These are phyloP conservation scores for Drosophila jambulina DNA, from an alignment of 1,140 invertebrate genomes.

Conservation along the genomic window DNA sequence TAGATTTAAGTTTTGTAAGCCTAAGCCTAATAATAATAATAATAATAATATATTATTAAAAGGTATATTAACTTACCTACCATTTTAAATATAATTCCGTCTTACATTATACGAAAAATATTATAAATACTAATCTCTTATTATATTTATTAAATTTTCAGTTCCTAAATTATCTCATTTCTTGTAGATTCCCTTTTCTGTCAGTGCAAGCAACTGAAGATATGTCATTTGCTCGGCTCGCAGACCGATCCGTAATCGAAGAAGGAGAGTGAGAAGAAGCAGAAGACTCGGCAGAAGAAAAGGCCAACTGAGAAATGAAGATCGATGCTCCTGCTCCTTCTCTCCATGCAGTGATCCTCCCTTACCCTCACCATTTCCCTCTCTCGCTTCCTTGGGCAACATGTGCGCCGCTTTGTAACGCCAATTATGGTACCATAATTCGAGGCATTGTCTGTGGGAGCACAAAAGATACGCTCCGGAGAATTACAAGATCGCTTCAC, in stretches of 20 bases:
- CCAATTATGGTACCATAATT: constrained; percentile 84
- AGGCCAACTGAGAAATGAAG: constrained; percentile 61
- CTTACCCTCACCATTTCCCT: neutral
- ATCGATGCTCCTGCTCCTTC: constrained; percentile 55
- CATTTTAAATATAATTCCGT: too few species aligned
- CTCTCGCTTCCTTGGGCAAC: constrained; percentile 46
- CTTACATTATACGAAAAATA: too few species aligned
- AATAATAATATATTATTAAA: too few species aligned
- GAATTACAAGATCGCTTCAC: constrained; percentile 54
- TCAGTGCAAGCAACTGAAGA: constrained; percentile 45
- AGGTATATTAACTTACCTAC: too few species aligned
- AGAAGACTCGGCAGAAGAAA: constrained; percentile 4
- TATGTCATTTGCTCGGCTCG: constrained; percentile 74
- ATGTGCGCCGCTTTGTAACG: constrained; percentile 82
- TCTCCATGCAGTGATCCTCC: neutral
- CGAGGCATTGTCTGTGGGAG: constrained; percentile 72
- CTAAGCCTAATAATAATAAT: too few species aligned
- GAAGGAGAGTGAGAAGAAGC: constrained; percentile 23
- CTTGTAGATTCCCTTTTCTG: constrained; percentile 11
- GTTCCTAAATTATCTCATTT: neutral
- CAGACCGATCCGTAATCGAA: constrained; percentile 64
- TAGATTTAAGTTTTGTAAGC: too few species aligned
- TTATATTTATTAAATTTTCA: too few species aligned
- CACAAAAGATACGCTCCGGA: constrained; percentile 64
- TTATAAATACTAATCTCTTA: neutral